These are phyloP conservation scores for Sorex araneus DNA, from an alignment of 2,113 vertebrate genomes.

Conservation along the genomic window DNA sequence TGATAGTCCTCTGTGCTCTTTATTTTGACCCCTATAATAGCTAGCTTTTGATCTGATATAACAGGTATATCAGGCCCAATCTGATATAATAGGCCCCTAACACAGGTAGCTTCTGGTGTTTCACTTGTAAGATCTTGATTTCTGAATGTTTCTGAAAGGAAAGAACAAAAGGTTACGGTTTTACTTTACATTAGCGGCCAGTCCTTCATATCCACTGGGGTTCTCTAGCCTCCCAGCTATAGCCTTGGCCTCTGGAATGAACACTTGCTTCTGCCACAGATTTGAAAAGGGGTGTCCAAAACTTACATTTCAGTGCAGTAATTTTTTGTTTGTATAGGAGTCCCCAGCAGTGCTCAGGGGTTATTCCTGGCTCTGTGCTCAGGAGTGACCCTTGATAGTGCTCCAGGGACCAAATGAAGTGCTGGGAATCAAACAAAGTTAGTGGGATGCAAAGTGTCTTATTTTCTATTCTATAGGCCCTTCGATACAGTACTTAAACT, in stretches of 20 bases:
- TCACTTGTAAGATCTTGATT: background rate
- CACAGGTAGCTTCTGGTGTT: background rate
- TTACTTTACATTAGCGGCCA: background rate
- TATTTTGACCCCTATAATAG: too few species aligned
- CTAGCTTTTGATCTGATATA: background rate
- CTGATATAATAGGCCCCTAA: too few species aligned
- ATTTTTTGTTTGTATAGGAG: background rate
- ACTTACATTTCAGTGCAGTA: slow-evolving; percentile 32
- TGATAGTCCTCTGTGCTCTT: too few species aligned
- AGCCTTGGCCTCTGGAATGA: background rate
- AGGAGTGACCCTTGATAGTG: too few species aligned
- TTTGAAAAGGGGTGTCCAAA: background rate
- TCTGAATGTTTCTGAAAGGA: slow-evolving; percentile 40
- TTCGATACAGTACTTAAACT: too few species aligned
- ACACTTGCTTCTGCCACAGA: background rate
- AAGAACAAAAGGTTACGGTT: background rate
- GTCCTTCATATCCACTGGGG: background rate
- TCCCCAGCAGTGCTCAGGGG: too few species aligned
- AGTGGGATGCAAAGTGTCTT: too few species aligned
- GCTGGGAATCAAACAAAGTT: too few species aligned
- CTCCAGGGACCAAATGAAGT: too few species aligned
- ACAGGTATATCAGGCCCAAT: too few species aligned
- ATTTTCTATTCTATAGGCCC: too few species aligned
- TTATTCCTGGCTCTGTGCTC: too few species aligned
- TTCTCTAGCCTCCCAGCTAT: background rate